Conservation (phyloP, 2,113 vertebrate genomes). For the Microcebus murinus region DNA sequence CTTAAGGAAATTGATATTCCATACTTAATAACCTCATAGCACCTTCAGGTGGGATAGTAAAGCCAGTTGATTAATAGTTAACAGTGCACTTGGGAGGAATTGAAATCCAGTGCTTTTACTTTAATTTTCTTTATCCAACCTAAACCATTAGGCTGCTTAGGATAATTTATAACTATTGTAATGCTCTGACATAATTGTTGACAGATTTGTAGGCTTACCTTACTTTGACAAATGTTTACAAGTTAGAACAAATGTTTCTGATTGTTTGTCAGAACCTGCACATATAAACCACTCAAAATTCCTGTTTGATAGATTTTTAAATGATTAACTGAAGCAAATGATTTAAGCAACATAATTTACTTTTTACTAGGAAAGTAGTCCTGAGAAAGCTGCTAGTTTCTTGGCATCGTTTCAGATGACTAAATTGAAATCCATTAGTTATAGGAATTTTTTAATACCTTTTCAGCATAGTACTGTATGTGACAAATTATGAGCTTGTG, state of each 20-base stretch:
- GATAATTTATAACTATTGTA: conserved; percentile 62
- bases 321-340: conserved; percentile 65
- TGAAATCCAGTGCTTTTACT: background rate
- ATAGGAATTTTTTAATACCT: background rate
- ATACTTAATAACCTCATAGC: no score
- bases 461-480: conserved; percentile 49
- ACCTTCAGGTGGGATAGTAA: background rate
- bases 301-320: conserved; percentile 65
- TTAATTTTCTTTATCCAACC: background rate
- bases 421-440: conserved; percentile 40
- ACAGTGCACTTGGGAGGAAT: background rate
- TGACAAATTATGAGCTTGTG: conserved; percentile 59
- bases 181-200: conserved; percentile 44
- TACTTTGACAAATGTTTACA: conserved; percentile 59
- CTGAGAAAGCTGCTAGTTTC: conserved; percentile 50
- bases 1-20: no score
- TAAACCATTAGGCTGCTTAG: conserved; percentile 29
- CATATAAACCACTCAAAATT: conserved; percentile 30
- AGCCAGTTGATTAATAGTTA: background rate
- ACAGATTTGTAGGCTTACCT: conserved; percentile 54
- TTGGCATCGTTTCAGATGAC: conserved; percentile 58
- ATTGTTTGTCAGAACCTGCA: conserved; percentile 43
- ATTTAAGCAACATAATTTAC: conserved; percentile 53
- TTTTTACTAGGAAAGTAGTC: conserved; percentile 37
- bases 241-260: conserved; percentile 71